Conservation (phyloP, 2,113 vertebrate genomes). For the Chionis minor region DNA sequence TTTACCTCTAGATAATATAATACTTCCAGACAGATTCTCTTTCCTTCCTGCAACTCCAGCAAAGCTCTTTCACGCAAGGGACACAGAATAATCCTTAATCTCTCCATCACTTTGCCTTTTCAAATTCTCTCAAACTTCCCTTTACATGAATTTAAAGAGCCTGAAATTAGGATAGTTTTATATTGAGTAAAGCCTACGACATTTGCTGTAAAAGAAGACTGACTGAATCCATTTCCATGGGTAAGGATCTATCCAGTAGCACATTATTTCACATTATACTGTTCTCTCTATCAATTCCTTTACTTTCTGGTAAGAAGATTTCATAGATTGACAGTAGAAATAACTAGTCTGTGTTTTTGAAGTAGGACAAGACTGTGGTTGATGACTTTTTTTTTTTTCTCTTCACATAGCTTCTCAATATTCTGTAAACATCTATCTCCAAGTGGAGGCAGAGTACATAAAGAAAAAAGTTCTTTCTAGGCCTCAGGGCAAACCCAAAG, state of each 20-base stretch:
- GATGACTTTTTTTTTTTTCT: not conserved
- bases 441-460: not conserved
- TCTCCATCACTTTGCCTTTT: not conserved
- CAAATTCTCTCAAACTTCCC: not conserved
- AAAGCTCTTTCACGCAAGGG: not conserved
- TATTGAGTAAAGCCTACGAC: not conserved
- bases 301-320: not conserved
- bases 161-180: not conserved
- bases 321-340: not conserved
- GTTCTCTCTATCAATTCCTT: not conserved
- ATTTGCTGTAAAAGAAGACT: not conserved
- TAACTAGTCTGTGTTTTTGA: not conserved
- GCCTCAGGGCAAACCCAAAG: conserved; percentile 60
- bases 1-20: not conserved
- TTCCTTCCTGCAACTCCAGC: not conserved
- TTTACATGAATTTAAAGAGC: not conserved
- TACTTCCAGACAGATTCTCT: not conserved
- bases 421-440: not conserved
- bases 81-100: not conserved
- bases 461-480: conserved; percentile 49
- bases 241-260: not conserved
- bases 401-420: conserved; percentile 8
- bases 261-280: not conserved
- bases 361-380: not conserved
- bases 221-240: not conserved